A percentile compares a stretch with the other conserved stretches of the same genome.
These are phyloP conservation scores for Cerceris ruficornis DNA, from an alignment of 2,888 invertebrate genomes.

Conservation along the genomic window DNA sequence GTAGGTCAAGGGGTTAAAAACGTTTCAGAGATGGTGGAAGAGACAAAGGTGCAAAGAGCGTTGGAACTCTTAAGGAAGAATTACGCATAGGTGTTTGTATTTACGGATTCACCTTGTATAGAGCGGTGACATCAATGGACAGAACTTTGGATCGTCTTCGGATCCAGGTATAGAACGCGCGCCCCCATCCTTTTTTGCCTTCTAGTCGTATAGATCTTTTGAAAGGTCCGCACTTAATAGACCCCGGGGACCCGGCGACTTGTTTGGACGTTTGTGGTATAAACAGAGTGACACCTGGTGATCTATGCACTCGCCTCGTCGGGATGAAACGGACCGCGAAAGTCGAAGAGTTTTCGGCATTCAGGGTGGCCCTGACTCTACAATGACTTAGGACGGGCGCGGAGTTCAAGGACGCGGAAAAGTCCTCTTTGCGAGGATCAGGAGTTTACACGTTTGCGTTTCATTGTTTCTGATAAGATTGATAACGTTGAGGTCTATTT, in stretches of 20 bases:
- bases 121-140: slow-evolving; percentile 74
- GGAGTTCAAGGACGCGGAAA: slow-evolving; percentile 41
- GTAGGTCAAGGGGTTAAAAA: no score
- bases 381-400: slow-evolving; percentile 7
- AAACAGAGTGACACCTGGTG: slow-evolving; percentile 81
- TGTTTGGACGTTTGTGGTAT: slow-evolving; percentile 81
- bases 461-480: neutral
- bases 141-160: slow-evolving; percentile 49
- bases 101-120: slow-evolving; percentile 37
- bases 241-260: slow-evolving; percentile 73
- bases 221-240: slow-evolving; percentile 77
- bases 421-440: neutral
- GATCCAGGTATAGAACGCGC: slow-evolving; percentile 72
- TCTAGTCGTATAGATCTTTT: slow-evolving; percentile 69
- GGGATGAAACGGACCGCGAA: slow-evolving; percentile 69
- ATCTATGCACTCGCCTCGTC: slow-evolving; percentile 72
- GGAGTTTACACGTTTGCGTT: neutral
- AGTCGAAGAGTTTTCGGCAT: slow-evolving; percentile 56
- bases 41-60: no score
- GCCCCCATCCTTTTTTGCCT: slow-evolving; percentile 58
- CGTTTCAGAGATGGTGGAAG: no score
- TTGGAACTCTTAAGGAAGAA: neutral
- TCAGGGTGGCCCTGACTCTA: slow-evolving; percentile 46
- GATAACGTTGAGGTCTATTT: no score
- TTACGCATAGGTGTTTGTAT: slow-evolving; percentile 13